phyloP scores from a whole-genome alignment of 1,140 invertebrate genomes.

The Contarinia nasturtii region DNA sequence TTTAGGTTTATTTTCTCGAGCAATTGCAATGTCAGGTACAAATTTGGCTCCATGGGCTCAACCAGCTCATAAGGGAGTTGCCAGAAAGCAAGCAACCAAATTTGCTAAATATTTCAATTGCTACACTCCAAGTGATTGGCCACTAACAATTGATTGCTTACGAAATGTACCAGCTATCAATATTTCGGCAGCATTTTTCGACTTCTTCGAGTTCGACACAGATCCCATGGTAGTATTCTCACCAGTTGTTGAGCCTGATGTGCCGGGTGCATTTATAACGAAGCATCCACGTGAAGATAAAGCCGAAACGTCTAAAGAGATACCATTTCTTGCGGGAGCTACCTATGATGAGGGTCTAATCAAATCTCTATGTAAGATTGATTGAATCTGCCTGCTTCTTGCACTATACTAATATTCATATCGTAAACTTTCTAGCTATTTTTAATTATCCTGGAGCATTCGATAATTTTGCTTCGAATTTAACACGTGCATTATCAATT shows the following conservation, averaged over 20 bases:
- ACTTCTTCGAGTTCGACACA: constrained; percentile 44
- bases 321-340: constrained; percentile 47
- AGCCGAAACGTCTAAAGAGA: constrained; percentile 26
- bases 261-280: constrained; percentile 41
- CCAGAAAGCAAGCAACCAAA: constrained; percentile 35
- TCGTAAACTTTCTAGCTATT: too few species aligned
- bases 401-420: too few species aligned
- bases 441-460: too few species aligned
- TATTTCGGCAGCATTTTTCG: constrained; percentile 37
- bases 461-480: too few species aligned
- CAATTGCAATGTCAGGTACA: constrained; percentile 60
- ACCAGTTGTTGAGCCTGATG: constrained; percentile 42
- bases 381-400: too few species aligned
- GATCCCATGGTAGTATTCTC: constrained; percentile 56
- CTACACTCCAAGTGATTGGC: constrained; percentile 23
- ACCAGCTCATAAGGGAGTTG: constrained; percentile 34
- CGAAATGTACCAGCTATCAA: constrained; percentile 31
- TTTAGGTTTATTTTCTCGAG: constrained; percentile 48
- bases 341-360: constrained; percentile 46
- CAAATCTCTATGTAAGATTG: constrained; percentile 35
- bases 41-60: constrained; percentile 59
- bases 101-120: constrained; percentile 40
- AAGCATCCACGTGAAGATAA: constrained; percentile 30
- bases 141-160: constrained; percentile 35
- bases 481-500: too few species aligned